A percentile compares a stretch with the other conserved stretches of the same genome.
phyloP scores from a whole-genome alignment of 1,140 invertebrate genomes.

The Alviniconcha marisindica region DNA sequence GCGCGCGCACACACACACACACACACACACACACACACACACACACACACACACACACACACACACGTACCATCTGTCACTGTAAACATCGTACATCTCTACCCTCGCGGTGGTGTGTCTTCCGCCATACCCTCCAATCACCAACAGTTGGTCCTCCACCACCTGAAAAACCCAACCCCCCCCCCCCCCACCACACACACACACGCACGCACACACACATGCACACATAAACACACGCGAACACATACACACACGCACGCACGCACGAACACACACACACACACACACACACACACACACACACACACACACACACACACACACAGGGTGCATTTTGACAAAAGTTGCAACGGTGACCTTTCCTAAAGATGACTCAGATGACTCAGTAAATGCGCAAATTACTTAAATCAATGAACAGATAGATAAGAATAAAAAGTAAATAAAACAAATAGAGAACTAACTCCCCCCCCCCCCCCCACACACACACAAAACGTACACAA shows the following conservation, averaged over 20 bases:
- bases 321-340: not conserved
- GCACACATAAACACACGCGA: not conserved
- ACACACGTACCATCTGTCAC: slow-evolving; percentile 81
- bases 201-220: not conserved
- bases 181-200: not conserved
- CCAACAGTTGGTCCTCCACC: slow-evolving; percentile 62
- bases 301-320: not conserved
- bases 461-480: no score
- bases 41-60: not conserved
- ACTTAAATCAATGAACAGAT: no score
- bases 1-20: not conserved
- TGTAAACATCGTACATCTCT: slow-evolving; percentile 85
- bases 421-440: no score
- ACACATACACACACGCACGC: not conserved
- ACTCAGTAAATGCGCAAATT: no score
- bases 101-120: slow-evolving; percentile 83
- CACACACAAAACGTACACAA: no score
- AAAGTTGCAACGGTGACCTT: no score
- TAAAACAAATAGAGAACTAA: no score
- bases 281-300: not conserved
- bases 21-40: not conserved
- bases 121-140: slow-evolving; percentile 85
- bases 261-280: not conserved
- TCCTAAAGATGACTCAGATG: no score
- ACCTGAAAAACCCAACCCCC: slow-evolving; percentile 3